These are phyloP conservation scores for Pachydiplax longipennis DNA, from an alignment of 2,888 invertebrate genomes.

Conservation along the genomic window DNA sequence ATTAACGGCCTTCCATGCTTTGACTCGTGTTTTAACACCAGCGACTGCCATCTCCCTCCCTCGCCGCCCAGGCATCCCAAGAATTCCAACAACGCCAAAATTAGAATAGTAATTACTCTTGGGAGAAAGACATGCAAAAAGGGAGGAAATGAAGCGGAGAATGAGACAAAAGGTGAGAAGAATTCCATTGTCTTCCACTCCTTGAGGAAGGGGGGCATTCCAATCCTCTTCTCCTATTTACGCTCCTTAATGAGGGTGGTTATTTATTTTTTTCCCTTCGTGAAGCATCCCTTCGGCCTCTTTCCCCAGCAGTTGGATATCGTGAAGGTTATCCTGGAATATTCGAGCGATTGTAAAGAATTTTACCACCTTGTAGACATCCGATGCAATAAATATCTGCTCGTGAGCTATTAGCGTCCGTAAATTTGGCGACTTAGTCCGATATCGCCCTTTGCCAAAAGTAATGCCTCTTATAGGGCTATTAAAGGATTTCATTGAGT, in stretches of 20 bases:
- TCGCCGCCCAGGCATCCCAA: constrained; percentile 7
- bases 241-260: neutral
- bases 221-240: neutral
- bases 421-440: neutral
- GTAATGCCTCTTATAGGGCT: too few species aligned
- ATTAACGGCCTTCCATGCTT: constrained; percentile 13
- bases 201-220: neutral
- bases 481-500: too few species aligned
- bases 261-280: neutral
- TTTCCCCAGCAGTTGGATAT: neutral
- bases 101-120: constrained; percentile 45
- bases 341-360: neutral
- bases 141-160: neutral
- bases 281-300: neutral
- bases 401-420: constrained; percentile 15
- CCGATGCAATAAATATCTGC: constrained; percentile 15
- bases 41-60: neutral
- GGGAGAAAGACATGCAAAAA: constrained; percentile 31
- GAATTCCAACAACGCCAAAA: constrained; percentile 36
- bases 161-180: constrained; percentile 3
- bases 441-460: neutral
- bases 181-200: constrained; percentile 14
- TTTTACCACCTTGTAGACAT: constrained; percentile 29
- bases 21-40: constrained; percentile 31
- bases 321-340: neutral